These are phyloP conservation scores for Oryzias sinensis DNA, from an alignment of 2,797 vertebrate genomes.

Conservation along the genomic window DNA sequence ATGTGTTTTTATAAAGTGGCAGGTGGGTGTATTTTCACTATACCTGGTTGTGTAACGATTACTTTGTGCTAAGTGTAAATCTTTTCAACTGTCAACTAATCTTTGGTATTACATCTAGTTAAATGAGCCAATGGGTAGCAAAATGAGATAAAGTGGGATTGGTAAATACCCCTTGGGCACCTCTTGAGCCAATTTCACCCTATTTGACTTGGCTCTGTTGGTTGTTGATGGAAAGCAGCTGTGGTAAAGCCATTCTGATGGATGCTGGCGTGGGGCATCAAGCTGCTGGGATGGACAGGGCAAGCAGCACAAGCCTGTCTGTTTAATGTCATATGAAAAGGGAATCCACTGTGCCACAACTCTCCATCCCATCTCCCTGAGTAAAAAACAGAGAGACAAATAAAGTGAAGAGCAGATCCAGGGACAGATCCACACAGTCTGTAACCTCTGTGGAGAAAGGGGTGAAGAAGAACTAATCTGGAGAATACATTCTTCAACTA, in stretches of 20 bases:
- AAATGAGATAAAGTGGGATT: constrained; percentile 32
- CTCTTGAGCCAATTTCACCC: constrained; percentile 42
- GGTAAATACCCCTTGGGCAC: constrained; percentile 33
- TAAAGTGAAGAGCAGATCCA: constrained; percentile 42
- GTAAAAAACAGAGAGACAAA: constrained; percentile 39
- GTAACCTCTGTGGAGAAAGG: constrained; percentile 18
- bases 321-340: constrained; percentile 48
- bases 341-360: constrained; percentile 44
- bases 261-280: constrained; percentile 50
- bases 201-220: constrained; percentile 55
- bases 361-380: constrained; percentile 46
- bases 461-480: too few species aligned
- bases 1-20: too few species aligned
- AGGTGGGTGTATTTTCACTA: too few species aligned
- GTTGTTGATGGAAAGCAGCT: constrained; percentile 38
- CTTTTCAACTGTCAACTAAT: neutral
- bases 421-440: constrained; percentile 19
- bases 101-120: neutral
- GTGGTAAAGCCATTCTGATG: constrained; percentile 56
- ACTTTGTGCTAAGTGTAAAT: too few species aligned
- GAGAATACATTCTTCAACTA: too few species aligned
- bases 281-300: constrained; percentile 22
- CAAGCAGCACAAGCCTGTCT: constrained; percentile 40
- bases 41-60: too few species aligned
- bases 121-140: constrained; percentile 8